phyloP scores from a whole-genome alignment of 92 coral and sea anemone genomes.

The Heteractis magnifica region DNA sequence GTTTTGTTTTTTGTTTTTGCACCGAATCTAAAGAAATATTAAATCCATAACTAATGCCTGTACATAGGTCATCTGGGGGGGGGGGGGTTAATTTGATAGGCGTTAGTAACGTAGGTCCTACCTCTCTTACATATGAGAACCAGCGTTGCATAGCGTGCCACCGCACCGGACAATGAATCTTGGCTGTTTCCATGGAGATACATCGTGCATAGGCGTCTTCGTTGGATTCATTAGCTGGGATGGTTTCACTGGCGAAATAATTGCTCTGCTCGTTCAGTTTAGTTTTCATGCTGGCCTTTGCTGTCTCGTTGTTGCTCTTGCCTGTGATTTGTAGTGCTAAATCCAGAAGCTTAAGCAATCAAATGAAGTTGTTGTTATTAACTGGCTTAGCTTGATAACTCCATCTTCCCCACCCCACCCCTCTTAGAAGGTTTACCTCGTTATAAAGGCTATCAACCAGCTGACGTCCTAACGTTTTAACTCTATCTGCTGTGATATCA shows the following conservation, averaged over 20 bases:
- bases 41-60: no score
- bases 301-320: slow-evolving; percentile 36
- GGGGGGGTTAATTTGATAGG: no score
- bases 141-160: slow-evolving; percentile 70
- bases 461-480: slow-evolving; percentile 49
- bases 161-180: slow-evolving; percentile 67
- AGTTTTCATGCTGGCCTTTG: slow-evolving; percentile 47
- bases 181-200: slow-evolving; percentile 41
- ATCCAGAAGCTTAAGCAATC: slow-evolving; percentile 25
- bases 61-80: no score
- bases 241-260: slow-evolving; percentile 46
- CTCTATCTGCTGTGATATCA: slow-evolving; percentile 60
- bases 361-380: neutral
- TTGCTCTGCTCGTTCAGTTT: slow-evolving; percentile 26
- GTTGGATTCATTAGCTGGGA: slow-evolving; percentile 71
- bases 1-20: no score
- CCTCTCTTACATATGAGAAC: slow-evolving; percentile 66
- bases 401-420: neutral
- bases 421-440: slow-evolving; percentile 41
- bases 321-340: slow-evolving; percentile 62
- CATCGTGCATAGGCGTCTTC: slow-evolving; percentile 57
- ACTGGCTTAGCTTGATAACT: neutral
- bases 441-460: slow-evolving; percentile 43
- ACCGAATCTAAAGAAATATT: no score
- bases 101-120: neutral